These are phyloP conservation scores for Loris lydekkerianus DNA, from an alignment of 2,797 vertebrate species.

Conservation along the genomic window DNA sequence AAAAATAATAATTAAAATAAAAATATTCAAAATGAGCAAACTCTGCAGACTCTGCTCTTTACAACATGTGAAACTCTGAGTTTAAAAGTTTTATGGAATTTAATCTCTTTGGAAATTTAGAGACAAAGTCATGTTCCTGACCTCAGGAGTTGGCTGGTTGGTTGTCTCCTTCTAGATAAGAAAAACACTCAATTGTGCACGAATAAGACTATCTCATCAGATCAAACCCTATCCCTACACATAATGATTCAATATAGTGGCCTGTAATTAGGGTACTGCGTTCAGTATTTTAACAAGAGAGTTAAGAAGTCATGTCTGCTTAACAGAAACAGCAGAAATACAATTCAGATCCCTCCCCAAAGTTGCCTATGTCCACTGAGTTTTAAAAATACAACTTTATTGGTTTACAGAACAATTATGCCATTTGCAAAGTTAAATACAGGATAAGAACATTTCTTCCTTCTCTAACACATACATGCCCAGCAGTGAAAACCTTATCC, in stretches of 20 bases:
- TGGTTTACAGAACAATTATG: background rate
- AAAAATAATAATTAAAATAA: constrained; percentile 78
- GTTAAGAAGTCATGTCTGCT: constrained; percentile 1
- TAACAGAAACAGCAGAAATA: constrained; percentile 33
- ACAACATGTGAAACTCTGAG: background rate
- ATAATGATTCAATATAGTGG: background rate
- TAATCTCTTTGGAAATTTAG: constrained; percentile 51
- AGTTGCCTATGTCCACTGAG: background rate
- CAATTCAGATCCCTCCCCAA: background rate
- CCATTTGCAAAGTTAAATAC: constrained; percentile 8
- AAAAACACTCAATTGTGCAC: background rate
- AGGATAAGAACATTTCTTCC: background rate
- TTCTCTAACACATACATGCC: background rate
- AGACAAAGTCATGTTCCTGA: background rate
- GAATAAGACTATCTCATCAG: background rate
- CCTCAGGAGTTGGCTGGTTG: background rate
- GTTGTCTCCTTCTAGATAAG: constrained; percentile 21
- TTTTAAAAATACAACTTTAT: background rate
- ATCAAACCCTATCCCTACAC: background rate
- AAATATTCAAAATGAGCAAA: constrained; percentile 55
- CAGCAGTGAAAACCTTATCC: background rate
- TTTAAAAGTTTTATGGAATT: constrained; percentile 59
- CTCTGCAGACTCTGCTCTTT: constrained; percentile 50
- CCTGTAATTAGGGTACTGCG: background rate
- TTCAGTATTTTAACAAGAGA: background rate